Conservation (phyloP, 2,888 invertebrate species). For the Drosophila colorata region DNA sequence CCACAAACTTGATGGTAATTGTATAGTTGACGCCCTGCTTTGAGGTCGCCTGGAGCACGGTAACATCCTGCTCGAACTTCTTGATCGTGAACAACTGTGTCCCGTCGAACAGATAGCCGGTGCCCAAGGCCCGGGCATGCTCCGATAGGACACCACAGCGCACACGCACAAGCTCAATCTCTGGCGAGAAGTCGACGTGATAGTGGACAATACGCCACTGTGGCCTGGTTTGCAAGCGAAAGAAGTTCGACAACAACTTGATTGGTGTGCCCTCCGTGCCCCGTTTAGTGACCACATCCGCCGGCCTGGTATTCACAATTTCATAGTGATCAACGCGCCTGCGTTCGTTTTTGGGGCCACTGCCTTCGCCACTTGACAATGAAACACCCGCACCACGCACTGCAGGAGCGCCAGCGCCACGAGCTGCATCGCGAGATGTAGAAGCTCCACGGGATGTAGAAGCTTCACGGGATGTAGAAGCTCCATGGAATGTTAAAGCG, state of each 20-base stretch:
- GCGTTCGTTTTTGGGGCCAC: conserved; percentile 21
- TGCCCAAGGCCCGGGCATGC: conserved; percentile 87
- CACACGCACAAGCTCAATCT: conserved; percentile 88
- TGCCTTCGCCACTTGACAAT: neutral
- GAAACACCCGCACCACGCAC: neutral
- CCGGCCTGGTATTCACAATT: conserved; percentile 81
- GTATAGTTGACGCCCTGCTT: conserved; percentile 86
- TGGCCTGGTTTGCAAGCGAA: conserved; percentile 88
- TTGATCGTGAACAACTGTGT: conserved; percentile 89
- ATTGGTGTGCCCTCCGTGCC: conserved; percentile 87
- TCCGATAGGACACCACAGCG: conserved; percentile 88
- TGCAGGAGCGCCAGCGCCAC: neutral
- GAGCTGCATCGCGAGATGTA: neutral
- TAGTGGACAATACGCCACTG: conserved; percentile 91
- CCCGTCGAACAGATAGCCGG: conserved; percentile 91
- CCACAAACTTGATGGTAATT: conserved; percentile 88
- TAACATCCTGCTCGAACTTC: conserved; percentile 86
- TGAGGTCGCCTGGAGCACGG: conserved; percentile 87
- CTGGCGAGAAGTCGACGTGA: conserved; percentile 90
- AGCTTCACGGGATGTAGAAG: neutral
- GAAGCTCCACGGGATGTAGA: neutral
- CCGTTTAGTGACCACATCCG: conserved; percentile 73
- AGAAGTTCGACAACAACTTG: conserved; percentile 89
- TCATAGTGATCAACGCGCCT: conserved; percentile 61
- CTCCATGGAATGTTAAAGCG: neutral